Evolutionary conservation across 2,113 vertebrate genomes (phyloP).

Genomic region (Poecilia latipinna): DNA sequence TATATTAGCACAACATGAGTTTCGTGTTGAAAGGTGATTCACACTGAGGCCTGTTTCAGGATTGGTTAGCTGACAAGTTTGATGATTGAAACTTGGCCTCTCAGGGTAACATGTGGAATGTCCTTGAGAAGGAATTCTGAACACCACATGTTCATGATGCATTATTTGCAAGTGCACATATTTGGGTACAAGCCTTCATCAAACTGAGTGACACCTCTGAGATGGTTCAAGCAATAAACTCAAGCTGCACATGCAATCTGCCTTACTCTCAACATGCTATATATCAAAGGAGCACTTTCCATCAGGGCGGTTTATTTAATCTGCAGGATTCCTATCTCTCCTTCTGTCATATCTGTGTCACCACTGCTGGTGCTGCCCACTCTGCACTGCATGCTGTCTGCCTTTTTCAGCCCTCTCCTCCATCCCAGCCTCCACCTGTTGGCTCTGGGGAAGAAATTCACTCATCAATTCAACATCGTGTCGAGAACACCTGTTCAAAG

Average conservation of each 20-base stretch:
- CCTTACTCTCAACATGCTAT: neutral
- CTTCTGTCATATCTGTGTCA: neutral
- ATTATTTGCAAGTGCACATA: neutral
- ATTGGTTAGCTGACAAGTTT: neutral
- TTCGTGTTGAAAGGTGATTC: neutral
- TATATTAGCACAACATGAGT: neutral
- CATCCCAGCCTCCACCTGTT: neutral
- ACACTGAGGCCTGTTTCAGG: neutral
- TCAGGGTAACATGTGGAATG: neutral
- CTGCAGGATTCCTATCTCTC: neutral
- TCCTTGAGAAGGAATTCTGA: neutral
- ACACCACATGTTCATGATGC: neutral
- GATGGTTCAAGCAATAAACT: neutral
- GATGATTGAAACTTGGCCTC: neutral
- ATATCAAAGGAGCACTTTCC: neutral
- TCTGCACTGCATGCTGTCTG: neutral
- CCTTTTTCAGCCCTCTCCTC: neutral
- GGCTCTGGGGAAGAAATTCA: neutral
- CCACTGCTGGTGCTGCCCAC: neutral
- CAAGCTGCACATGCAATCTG: neutral
- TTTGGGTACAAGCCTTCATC: neutral
- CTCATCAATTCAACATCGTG: conserved; percentile 1
- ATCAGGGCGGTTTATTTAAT: neutral
- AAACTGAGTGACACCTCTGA: neutral
- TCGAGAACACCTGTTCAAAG: neutral